These are phyloP conservation scores for Apis laboriosa DNA, from an alignment of 1,140 invertebrate genomes.

Conservation along the genomic window DNA sequence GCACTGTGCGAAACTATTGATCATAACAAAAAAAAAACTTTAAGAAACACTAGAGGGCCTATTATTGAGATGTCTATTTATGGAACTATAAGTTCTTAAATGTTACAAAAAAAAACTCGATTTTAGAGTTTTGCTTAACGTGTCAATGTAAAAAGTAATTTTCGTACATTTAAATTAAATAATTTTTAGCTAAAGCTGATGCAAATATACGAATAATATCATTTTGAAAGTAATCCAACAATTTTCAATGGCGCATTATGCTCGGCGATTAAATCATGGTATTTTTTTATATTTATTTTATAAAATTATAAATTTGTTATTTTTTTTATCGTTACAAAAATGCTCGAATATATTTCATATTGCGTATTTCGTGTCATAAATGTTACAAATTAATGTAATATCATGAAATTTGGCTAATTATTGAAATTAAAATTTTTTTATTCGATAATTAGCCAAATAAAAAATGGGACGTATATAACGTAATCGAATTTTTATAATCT, in stretches of 20 bases:
- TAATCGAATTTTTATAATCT: conserved; percentile 59
- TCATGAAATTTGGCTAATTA: conserved; percentile 21
- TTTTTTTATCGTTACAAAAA: conserved; percentile 24
- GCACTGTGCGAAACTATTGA: conserved; percentile 40
- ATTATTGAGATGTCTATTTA: conserved; percentile 43
- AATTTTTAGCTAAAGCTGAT: conserved; percentile 23
- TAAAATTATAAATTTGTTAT: conserved; percentile 21
- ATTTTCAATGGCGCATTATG: conserved; percentile 29
- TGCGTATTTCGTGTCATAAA: conserved; percentile 8
- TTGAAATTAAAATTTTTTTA: background rate
- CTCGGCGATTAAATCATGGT: conserved; percentile 33
- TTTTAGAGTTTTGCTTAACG: conserved; percentile 9
- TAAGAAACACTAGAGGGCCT: conserved; percentile 42
- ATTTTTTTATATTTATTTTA: conserved; percentile 49
- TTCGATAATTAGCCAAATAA: conserved; percentile 29
- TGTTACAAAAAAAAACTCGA: conserved; percentile 29
- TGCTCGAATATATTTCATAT: conserved; percentile 19
- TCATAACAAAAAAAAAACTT: conserved; percentile 17
- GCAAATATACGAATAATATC: conserved; percentile 13
- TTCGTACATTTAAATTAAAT: conserved; percentile 55
- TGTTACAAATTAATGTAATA: conserved; percentile 4
- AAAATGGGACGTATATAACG: conserved; percentile 31
- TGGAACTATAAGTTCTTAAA: conserved; percentile 47
- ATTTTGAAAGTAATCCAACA: conserved; percentile 18
- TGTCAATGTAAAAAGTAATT: conserved; percentile 47